phyloP scores from a whole-genome alignment of 2,797 vertebrate species.

The Clarias laeviceps region DNA sequence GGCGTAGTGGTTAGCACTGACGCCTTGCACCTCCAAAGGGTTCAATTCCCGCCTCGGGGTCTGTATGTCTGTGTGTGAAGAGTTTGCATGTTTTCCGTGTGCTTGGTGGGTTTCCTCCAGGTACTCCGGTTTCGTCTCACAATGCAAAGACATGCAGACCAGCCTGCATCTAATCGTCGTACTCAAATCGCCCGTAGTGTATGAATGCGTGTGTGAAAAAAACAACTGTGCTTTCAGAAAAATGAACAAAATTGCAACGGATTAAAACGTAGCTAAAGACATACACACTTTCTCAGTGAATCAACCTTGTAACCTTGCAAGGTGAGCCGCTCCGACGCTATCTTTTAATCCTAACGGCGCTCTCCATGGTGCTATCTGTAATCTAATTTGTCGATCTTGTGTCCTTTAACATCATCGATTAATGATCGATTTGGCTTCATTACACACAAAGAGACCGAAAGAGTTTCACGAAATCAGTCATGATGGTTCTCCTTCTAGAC shows the following conservation, averaged over 20 bases:
- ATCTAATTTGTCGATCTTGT: constrained; percentile 42
- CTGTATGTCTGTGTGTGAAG: no score
- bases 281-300: neutral
- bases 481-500: neutral
- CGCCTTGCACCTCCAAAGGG: no score
- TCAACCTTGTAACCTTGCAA: constrained; percentile 22
- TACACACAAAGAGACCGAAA: neutral
- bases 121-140: no score
- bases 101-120: no score
- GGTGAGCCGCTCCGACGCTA: constrained; percentile 9
- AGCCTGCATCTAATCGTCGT: no score
- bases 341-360: constrained; percentile 39
- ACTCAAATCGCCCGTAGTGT: no score
- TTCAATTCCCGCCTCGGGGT: no score
- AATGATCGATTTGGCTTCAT: constrained; percentile 37
- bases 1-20: no score
- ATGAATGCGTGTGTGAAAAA: no score
- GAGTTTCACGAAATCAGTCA: neutral
- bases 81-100: no score
- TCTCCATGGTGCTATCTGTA: constrained; percentile 13
- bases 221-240: no score
- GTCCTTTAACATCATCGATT: constrained; percentile 38
- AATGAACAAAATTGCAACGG: neutral
- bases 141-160: no score
- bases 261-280: neutral